phyloP scores from a whole-genome alignment of 2,888 invertebrate species.

The Troilus luridus region DNA sequence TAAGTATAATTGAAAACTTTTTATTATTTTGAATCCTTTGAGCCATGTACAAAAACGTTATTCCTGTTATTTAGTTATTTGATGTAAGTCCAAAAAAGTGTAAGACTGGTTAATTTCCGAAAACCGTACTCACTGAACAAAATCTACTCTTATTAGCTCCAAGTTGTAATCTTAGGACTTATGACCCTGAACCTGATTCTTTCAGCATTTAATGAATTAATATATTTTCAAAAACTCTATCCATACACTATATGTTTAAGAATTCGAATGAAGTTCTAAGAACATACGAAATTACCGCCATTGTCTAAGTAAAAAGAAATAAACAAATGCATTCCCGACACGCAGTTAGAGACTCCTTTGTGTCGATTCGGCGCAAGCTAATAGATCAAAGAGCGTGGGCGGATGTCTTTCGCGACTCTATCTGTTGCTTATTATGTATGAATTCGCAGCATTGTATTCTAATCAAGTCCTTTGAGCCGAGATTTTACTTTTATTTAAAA shows the following conservation, averaged over 20 bases:
- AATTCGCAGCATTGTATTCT: slow-evolving; percentile 20
- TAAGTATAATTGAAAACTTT: too few species aligned
- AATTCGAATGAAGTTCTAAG: background rate
- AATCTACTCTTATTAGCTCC: too few species aligned
- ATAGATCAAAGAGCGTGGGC: slow-evolving; percentile 14
- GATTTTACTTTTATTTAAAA: slow-evolving; percentile 7
- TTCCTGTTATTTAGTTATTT: too few species aligned
- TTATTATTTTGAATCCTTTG: too few species aligned
- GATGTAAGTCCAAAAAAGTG: too few species aligned
- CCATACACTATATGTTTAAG: background rate
- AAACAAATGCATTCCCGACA: background rate
- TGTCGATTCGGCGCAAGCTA: background rate
- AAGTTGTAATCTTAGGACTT: too few species aligned
- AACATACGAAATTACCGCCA: background rate
- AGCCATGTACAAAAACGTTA: too few species aligned
- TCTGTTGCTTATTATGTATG: background rate
- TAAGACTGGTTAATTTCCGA: too few species aligned
- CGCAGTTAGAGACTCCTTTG: background rate
- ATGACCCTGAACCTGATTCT: too few species aligned
- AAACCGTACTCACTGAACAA: too few species aligned
- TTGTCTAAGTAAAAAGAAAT: background rate
- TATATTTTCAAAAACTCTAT: background rate
- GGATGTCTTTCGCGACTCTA: background rate
- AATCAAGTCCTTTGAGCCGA: background rate
- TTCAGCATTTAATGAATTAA: too few species aligned